These are phyloP conservation scores for Sabellastarte sp. DNA, from an alignment of 2,888 invertebrate species.

Conservation along the genomic window DNA sequence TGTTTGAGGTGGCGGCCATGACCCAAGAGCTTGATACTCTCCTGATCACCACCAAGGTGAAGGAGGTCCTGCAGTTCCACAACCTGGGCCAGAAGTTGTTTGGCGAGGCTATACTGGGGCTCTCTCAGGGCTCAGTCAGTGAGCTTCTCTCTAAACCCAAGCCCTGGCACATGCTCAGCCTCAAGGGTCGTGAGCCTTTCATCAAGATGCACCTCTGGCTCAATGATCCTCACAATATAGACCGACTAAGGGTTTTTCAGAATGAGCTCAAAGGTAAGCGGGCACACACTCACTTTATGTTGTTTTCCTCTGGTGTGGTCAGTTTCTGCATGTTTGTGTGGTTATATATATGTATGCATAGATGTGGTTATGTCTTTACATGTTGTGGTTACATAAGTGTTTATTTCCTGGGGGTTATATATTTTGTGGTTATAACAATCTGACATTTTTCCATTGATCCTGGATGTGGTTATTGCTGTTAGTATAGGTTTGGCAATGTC, in stretches of 20 bases:
- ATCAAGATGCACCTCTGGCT: constrained; percentile 81
- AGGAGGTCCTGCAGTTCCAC: constrained; percentile 92
- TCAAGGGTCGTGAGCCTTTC: constrained; percentile 83
- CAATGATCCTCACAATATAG: constrained; percentile 87
- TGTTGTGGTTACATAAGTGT: no score
- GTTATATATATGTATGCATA: no score
- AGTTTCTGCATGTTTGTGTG: no score
- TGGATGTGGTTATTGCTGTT: no score
- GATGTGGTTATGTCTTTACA: no score
- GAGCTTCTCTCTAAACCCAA: constrained; percentile 96
- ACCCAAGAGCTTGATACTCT: constrained; percentile 91
- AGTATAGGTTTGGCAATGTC: no score
- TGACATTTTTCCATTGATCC: no score
- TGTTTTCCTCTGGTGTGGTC: no score
- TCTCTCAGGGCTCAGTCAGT: constrained; percentile 91
- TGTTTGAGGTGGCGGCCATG: constrained; percentile 77
- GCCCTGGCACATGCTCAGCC: constrained; percentile 98
- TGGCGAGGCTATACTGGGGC: constrained; percentile 93
- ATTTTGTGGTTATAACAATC: no score
- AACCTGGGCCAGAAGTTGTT: constrained; percentile 97
- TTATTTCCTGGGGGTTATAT: no score
- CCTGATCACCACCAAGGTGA: constrained; percentile 92
- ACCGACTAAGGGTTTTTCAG: constrained; percentile 72
- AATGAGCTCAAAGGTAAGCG: constrained; percentile 56
- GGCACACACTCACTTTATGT: no score